Percentiles rank a stretch among this genome's conserved stretches.
Conservation (phyloP, 2,888 invertebrate species). For the Lacanobia wlatinum region DNA sequence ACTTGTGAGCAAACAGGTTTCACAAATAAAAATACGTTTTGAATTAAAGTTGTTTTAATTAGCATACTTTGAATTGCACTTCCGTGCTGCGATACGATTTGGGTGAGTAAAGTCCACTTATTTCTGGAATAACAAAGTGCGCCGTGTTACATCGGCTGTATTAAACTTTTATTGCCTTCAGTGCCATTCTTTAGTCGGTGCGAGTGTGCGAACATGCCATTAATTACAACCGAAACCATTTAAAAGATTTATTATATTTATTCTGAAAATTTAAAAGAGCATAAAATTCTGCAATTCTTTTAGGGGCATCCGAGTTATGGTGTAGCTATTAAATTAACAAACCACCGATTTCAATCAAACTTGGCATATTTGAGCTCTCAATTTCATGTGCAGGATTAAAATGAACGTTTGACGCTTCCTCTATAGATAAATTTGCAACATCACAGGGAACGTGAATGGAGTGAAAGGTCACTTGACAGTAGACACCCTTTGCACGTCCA, state of each 20-base stretch:
- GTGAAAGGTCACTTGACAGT: slow-evolving; percentile 40
- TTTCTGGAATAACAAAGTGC: slow-evolving; percentile 81
- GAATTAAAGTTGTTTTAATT: slow-evolving; percentile 75
- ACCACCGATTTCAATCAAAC: slow-evolving; percentile 28
- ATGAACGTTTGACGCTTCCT: not conserved
- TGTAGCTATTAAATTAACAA: slow-evolving; percentile 59
- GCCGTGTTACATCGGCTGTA: slow-evolving; percentile 82
- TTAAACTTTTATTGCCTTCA: slow-evolving; percentile 85
- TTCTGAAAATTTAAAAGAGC: slow-evolving; percentile 78
- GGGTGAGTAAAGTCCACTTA: slow-evolving; percentile 73
- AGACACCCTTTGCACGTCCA: slow-evolving; percentile 15
- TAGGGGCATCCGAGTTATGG: slow-evolving; percentile 65
- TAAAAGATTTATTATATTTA: slow-evolving; percentile 86
- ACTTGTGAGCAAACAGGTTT: slow-evolving; percentile 60
- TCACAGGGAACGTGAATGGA: slow-evolving; percentile 13
- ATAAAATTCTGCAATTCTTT: slow-evolving; percentile 72
- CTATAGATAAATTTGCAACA: slow-evolving; percentile 12
- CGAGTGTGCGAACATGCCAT: slow-evolving; percentile 84
- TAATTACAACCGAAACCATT: slow-evolving; percentile 87
- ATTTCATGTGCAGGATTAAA: slow-evolving; percentile 20
- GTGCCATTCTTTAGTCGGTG: slow-evolving; percentile 84
- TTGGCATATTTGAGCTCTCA: slow-evolving; percentile 12
- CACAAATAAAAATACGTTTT: slow-evolving; percentile 63
- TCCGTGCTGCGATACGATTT: slow-evolving; percentile 75
- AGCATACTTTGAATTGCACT: slow-evolving; percentile 76